Evolutionary conservation across 2,888 invertebrate genomes (phyloP).

Genomic region (Oeneis ivallda): DNA sequence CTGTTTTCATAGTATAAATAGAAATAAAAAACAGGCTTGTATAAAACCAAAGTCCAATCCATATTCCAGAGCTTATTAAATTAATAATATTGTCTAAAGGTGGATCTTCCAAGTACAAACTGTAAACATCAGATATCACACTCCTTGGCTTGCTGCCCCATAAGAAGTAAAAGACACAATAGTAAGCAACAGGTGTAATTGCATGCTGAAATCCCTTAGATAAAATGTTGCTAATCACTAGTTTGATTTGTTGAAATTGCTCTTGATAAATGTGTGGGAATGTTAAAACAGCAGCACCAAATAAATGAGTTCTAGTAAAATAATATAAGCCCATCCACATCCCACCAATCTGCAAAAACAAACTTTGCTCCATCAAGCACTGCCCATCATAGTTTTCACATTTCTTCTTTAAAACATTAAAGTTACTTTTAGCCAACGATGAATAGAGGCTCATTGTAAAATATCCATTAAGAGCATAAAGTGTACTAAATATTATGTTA

Average conservation of each 20-base stretch:
- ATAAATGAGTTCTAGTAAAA: constrained; percentile 81
- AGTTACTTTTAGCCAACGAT: constrained; percentile 83
- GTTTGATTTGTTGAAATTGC: constrained; percentile 85
- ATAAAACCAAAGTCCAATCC: constrained; percentile 86
- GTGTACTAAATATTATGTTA: constrained; percentile 76
- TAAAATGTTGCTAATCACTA: constrained; percentile 79
- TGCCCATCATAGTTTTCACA: constrained; percentile 73
- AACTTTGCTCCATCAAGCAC: constrained; percentile 85
- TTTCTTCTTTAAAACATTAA: constrained; percentile 73
- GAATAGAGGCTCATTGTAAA: constrained; percentile 86
- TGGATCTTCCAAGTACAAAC: constrained; percentile 77
- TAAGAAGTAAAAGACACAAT: constrained; percentile 82
- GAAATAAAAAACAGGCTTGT: constrained; percentile 86
- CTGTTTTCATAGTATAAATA: constrained; percentile 85
- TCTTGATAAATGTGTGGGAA: constrained; percentile 88
- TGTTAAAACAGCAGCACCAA: constrained; percentile 78
- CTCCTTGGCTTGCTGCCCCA: constrained; percentile 81
- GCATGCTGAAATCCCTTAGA: constrained; percentile 82
- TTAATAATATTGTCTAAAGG: constrained; percentile 75
- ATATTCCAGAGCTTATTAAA: constrained; percentile 72
- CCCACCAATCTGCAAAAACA: constrained; percentile 86
- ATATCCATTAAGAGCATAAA: constrained; percentile 85
- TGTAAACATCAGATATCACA: constrained; percentile 77
- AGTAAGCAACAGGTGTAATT: constrained; percentile 83
- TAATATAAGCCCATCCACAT: constrained; percentile 84